phyloP scores from a whole-genome alignment of 2,113 vertebrate species.

The Gavialis gangeticus region DNA sequence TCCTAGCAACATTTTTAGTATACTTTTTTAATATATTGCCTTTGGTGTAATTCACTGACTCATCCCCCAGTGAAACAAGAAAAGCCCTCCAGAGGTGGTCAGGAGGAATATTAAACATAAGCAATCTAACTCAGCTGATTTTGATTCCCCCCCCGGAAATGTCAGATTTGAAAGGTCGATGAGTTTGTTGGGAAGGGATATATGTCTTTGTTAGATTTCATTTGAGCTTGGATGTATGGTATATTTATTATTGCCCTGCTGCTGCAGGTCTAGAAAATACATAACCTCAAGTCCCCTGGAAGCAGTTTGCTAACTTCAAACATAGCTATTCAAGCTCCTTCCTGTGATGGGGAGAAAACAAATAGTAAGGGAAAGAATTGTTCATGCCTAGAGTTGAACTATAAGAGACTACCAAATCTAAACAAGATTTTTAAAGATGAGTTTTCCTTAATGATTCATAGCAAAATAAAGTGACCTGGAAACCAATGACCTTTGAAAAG shows the following conservation, averaged over 20 bases:
- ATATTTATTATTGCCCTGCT: background rate
- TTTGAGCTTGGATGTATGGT: background rate
- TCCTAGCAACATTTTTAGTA: background rate
- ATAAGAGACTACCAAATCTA: background rate
- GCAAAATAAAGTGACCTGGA: constrained; percentile 4
- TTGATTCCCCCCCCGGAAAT: constrained; percentile 36
- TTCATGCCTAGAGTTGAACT: background rate
- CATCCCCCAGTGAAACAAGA: background rate
- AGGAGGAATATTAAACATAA: background rate
- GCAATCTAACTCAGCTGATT: constrained; percentile 3
- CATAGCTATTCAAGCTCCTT: background rate
- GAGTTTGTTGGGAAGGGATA: constrained; percentile 16
- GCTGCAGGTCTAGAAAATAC: background rate
- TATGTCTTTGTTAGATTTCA: background rate
- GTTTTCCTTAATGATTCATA: constrained; percentile 7
- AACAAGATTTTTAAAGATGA: background rate
- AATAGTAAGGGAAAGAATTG: background rate
- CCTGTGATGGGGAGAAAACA: background rate
- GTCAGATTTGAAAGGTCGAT: constrained; percentile 62
- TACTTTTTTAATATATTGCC: background rate
- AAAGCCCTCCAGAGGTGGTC: constrained; percentile 20
- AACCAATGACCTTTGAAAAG: constrained; percentile 39
- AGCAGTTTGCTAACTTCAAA: background rate
- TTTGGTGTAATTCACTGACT: constrained; percentile 10
- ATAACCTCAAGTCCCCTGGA: background rate